Conservation (phyloP, 2,797 vertebrate species). For the Sciurus vulgaris region DNA sequence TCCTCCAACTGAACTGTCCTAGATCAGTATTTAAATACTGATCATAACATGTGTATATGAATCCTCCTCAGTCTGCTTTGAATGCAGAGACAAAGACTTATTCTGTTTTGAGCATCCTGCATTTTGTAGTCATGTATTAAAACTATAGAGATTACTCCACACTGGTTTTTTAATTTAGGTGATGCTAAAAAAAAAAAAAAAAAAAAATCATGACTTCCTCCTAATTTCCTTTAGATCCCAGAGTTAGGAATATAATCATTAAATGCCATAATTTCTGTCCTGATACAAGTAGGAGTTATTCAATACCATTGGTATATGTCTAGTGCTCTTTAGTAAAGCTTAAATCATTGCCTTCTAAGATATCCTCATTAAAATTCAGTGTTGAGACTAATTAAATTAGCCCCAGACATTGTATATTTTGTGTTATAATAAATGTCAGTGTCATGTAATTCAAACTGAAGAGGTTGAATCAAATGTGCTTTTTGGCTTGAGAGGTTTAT, state of each 20-base stretch:
- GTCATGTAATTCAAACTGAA: conserved; percentile 61
- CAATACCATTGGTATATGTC: not conserved
- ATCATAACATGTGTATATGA: not conserved
- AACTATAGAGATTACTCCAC: not conserved
- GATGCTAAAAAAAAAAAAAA: not conserved
- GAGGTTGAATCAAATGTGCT: conserved; percentile 46
- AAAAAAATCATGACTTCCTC: not conserved
- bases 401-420: conserved; percentile 11
- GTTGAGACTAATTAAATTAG: conserved; percentile 58
- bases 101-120: not conserved
- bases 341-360: conserved; percentile 37
- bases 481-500: conserved; percentile 20
- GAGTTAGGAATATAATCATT: not conserved
- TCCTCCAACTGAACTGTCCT: not conserved
- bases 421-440: conserved; percentile 44
- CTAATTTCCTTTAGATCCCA: conserved; percentile 31
- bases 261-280: not conserved
- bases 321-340: conserved; percentile 37
- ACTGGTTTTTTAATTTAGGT: not conserved
- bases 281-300: not conserved
- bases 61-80: not conserved
- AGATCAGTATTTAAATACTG: conserved; percentile 16
- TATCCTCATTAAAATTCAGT: conserved; percentile 63
- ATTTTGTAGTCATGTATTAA: not conserved
- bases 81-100: not conserved